A percentile compares a stretch with the other conserved stretches of the same genome.
Conservation (phyloP, 2,113 vertebrate genomes). For the Zosterops japonicus region DNA sequence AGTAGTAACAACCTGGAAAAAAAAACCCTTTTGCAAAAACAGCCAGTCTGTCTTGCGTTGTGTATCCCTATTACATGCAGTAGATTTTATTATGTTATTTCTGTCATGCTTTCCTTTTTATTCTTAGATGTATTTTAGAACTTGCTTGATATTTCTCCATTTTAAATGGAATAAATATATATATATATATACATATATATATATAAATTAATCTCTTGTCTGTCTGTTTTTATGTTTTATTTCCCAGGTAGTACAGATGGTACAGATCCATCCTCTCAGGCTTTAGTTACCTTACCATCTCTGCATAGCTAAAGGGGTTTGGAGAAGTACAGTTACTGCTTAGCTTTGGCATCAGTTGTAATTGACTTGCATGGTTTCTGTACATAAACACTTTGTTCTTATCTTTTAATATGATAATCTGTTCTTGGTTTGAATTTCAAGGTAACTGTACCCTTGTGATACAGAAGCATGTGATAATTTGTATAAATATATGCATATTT, state of each 20-base stretch:
- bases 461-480: background rate
- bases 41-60: background rate
- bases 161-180: background rate
- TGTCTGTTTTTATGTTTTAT: background rate
- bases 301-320: background rate
- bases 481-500: background rate
- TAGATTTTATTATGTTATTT: background rate
- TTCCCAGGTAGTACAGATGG: background rate
- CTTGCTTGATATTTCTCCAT: background rate
- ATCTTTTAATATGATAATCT: slow-evolving; percentile 34
- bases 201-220: background rate
- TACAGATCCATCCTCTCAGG: background rate
- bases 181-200: background rate
- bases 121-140: background rate
- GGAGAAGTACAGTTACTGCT: background rate
- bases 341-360: background rate
- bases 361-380: background rate
- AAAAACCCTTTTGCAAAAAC: background rate
- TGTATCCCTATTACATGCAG: background rate
- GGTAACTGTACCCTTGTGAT: slow-evolving; percentile 55
- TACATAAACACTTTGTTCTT: background rate
- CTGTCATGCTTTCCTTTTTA: background rate
- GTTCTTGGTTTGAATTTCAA: slow-evolving; percentile 23
- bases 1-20: background rate
- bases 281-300: background rate